Evolutionary conservation across 2,888 invertebrate genomes (phyloP).

Genomic region (Diogma glabrata): DNA sequence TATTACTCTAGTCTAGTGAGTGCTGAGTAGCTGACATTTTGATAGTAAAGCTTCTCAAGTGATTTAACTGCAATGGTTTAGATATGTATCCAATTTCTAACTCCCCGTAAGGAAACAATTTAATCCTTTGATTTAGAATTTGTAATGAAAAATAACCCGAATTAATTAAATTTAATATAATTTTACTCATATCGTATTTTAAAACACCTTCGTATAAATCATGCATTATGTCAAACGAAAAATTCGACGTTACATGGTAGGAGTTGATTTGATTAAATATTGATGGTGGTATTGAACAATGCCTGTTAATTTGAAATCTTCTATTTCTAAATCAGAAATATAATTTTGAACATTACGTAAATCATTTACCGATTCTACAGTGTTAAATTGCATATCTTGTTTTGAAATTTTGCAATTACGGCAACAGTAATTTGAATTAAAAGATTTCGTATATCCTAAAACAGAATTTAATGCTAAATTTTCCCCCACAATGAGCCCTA

Average conservation of each 20-base stretch:
- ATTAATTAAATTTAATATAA: neutral
- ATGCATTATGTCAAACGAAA: neutral
- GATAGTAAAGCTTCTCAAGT: neutral
- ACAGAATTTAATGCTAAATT: neutral
- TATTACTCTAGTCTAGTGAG: too few relatives aligned
- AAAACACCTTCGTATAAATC: neutral
- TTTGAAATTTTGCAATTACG: neutral
- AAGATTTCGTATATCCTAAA: neutral
- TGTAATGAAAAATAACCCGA: neutral
- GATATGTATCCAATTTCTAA: neutral
- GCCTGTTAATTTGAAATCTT: neutral
- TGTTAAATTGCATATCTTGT: neutral
- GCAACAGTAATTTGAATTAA: neutral
- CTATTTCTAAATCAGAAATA: neutral
- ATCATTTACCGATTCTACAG: neutral
- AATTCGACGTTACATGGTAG: neutral
- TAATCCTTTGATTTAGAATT: neutral
- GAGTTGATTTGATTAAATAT: neutral
- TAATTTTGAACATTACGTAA: neutral
- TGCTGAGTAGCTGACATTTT: constrained; percentile 3
- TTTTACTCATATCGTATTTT: neutral
- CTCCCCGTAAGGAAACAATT: neutral
- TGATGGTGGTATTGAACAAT: neutral
- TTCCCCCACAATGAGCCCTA: neutral
- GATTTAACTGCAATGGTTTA: neutral